Percentiles rank a stretch among this genome's conserved stretches.
Evolutionary conservation across 2,888 invertebrate species (phyloP).

Genomic region (Ecdyonurus torrentis): DNA sequence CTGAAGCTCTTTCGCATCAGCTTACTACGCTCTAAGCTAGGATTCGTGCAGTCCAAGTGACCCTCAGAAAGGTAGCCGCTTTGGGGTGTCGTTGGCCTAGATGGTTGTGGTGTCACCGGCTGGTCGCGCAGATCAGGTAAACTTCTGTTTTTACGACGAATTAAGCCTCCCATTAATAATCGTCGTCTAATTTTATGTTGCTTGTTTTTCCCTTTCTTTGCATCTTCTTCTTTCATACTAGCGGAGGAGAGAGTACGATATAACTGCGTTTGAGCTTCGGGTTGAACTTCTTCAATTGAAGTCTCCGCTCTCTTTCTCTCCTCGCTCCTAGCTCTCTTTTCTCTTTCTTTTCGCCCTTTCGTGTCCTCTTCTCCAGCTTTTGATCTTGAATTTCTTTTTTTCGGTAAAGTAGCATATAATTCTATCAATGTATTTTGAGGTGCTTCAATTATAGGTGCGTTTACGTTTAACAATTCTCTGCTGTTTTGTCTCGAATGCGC

Average conservation of each 20-base stretch:
- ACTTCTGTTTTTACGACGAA: conserved; percentile 72
- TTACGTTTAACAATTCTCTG: not conserved
- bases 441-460: not conserved
- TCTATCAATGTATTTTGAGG: conserved; percentile 38
- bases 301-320: conserved; percentile 40
- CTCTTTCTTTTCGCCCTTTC: conserved; percentile 37
- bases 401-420: conserved; percentile 80
- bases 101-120: not conserved
- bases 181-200: conserved; percentile 81
- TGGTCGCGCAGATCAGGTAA: conserved; percentile 80
- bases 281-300: not conserved
- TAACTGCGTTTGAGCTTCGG: not conserved
- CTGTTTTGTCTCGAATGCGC: not conserved
- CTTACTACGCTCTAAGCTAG: conserved; percentile 70
- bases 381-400: conserved; percentile 32
- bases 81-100: conserved; percentile 23
- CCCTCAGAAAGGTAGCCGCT: conserved; percentile 71
- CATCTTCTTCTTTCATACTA: conserved; percentile 13
- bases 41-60: conserved; percentile 66
- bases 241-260: conserved; percentile 4
- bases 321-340: conserved; percentile 68
- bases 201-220: conserved; percentile 38
- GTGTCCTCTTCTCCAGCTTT: conserved; percentile 36
- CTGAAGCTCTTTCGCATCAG: conserved; percentile 81
- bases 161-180: conserved; percentile 74